Evolutionary conservation across 2,113 vertebrate species (phyloP).

Genomic region (Hirundichthys speculiger): DNA sequence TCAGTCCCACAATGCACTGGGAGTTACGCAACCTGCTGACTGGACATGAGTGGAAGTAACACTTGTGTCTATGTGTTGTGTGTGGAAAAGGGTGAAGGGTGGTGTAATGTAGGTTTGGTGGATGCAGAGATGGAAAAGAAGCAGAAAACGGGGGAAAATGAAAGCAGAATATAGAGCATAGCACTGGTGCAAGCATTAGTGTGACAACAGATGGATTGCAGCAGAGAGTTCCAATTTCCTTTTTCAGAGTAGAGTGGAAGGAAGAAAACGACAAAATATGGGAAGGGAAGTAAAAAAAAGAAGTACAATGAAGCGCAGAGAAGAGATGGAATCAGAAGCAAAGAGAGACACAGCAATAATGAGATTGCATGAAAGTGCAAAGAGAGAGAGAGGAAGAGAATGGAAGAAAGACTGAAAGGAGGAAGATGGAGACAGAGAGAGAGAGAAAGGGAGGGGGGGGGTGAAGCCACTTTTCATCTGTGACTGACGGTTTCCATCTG

Average conservation of each 20-base stretch:
- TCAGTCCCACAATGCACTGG: conserved; percentile 67
- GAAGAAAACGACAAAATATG: conserved; percentile 43
- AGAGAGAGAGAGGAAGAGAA: conserved; percentile 52
- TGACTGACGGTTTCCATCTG: conserved; percentile 74
- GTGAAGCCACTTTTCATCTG: conserved; percentile 74
- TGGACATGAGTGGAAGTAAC: conserved; percentile 66
- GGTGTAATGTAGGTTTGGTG: conserved; percentile 26
- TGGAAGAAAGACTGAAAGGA: conserved; percentile 35
- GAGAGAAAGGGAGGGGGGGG: conserved; percentile 21
- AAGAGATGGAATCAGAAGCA: conserved; percentile 67
- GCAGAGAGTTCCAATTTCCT: conserved; percentile 69
- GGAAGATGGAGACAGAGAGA: conserved; percentile 30
- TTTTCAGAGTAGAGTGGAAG: conserved; percentile 54
- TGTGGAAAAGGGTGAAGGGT: conserved; percentile 29
- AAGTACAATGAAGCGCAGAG: conserved; percentile 67
- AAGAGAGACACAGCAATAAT: conserved; percentile 65
- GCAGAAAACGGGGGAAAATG: conserved; percentile 28
- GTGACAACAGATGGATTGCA: conserved; percentile 70
- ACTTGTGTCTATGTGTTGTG: conserved; percentile 38
- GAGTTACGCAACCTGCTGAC: conserved; percentile 75
- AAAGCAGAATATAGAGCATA: conserved; percentile 26
- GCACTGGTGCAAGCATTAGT: conserved; percentile 56
- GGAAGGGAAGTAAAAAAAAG: conserved; percentile 45
- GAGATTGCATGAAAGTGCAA: conserved; percentile 67
- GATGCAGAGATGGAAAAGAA: conserved; percentile 33